phyloP scores from a whole-genome alignment of 2,113 vertebrate genomes.

The Rostratula benghalensis region DNA sequence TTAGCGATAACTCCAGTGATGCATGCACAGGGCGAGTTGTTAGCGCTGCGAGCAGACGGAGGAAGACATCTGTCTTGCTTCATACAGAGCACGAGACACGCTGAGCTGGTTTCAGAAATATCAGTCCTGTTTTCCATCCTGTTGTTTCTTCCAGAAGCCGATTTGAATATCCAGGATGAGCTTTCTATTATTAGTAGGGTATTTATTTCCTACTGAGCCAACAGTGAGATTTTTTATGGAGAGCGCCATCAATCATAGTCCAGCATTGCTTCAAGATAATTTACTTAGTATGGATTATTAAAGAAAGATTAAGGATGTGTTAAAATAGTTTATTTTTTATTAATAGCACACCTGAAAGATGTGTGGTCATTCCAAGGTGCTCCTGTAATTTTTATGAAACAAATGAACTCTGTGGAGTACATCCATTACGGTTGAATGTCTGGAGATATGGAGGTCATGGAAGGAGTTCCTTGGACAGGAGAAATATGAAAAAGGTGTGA shows the following conservation, averaged over 20 bases:
- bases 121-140: neutral
- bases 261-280: slow-evolving; percentile 41
- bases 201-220: slow-evolving; percentile 27
- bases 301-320: slow-evolving; percentile 53
- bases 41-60: neutral
- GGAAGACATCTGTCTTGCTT: neutral
- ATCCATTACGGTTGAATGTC: rapidly evolving
- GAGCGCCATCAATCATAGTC: neutral
- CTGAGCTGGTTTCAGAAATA: neutral
- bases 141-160: neutral
- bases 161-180: neutral
- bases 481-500: neutral
- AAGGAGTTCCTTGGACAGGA: neutral
- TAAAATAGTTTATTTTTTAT: slow-evolving; percentile 53
- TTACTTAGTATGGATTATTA: slow-evolving; percentile 57
- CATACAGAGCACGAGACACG: neutral
- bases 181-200: neutral
- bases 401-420: neutral
- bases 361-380: slow-evolving; percentile 16
- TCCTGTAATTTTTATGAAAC: neutral
- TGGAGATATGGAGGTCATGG: neutral
- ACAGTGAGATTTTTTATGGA: neutral
- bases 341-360: slow-evolving; percentile 45
- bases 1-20: neutral
- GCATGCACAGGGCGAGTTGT: neutral